A percentile compares a stretch with the other conserved stretches of the same genome.
These are phyloP conservation scores for Helicolenus hilgendorfi DNA, from an alignment of 2,797 vertebrate genomes.

Conservation along the genomic window DNA sequence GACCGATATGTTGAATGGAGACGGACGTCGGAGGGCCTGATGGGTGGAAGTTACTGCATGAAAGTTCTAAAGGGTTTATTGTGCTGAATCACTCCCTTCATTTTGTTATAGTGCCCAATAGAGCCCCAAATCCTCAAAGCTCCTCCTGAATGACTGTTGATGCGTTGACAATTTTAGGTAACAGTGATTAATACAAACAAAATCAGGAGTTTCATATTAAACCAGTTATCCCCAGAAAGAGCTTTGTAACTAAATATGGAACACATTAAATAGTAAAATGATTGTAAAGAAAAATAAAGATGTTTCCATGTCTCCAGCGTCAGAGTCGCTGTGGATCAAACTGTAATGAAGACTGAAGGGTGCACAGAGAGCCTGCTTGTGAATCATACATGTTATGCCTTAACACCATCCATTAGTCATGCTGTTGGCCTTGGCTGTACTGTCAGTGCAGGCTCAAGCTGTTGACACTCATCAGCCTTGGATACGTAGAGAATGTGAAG, in stretches of 20 bases:
- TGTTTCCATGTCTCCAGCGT: neutral
- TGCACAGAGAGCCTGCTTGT: conserved; percentile 15
- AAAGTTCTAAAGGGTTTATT: neutral
- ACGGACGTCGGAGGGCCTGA: neutral
- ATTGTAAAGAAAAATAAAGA: neutral
- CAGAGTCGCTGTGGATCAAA: neutral
- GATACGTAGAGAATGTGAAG: conserved; percentile 9
- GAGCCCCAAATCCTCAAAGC: neutral
- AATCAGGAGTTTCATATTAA: neutral
- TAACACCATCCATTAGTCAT: conserved; percentile 64
- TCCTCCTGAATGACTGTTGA: neutral
- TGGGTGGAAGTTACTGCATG: neutral
- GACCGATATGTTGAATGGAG: neutral
- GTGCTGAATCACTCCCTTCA: neutral
- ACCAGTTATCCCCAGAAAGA: neutral
- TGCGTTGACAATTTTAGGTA: neutral
- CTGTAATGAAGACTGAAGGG: neutral
- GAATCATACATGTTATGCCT: conserved; percentile 57
- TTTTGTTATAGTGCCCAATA: neutral
- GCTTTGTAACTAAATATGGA: too few relatives aligned
- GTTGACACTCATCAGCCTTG: conserved; percentile 53
- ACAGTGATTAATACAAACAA: neutral
- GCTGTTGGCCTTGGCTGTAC: conserved; percentile 26
- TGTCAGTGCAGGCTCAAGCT: conserved; percentile 56
- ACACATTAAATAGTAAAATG: neutral